phyloP scores from a whole-genome alignment of 2,888 invertebrate genomes.

The Phragmatobia fuliginosa region DNA sequence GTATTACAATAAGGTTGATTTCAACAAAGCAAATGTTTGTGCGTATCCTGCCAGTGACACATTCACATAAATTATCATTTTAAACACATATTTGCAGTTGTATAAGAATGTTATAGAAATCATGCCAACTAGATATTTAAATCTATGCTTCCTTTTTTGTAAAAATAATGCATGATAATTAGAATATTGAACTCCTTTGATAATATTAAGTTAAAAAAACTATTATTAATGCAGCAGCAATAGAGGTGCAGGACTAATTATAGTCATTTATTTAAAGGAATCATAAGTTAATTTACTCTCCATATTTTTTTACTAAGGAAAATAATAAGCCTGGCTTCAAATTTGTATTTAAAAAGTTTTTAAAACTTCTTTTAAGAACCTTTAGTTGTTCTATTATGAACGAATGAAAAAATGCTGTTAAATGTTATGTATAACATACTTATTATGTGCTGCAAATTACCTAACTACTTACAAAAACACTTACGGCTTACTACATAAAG shows the following conservation, averaged over 20 bases:
- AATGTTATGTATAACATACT: too few species aligned
- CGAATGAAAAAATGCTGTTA: too few species aligned
- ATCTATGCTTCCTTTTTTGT: not conserved
- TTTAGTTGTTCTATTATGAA: too few species aligned
- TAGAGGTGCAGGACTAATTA: too few species aligned
- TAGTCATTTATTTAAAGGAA: not conserved
- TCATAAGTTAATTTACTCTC: not conserved
- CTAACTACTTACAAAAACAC: too few species aligned
- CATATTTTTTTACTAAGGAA: not conserved
- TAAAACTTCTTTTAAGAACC: too few species aligned
- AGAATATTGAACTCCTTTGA: not conserved
- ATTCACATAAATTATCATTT: slow-evolving; percentile 73
- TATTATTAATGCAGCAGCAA: too few species aligned
- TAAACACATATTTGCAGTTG: slow-evolving; percentile 60
- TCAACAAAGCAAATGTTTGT: slow-evolving; percentile 56
- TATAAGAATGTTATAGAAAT: slow-evolving; percentile 17
- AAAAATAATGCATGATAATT: not conserved
- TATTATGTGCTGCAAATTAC: too few species aligned
- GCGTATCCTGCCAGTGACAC: slow-evolving; percentile 56
- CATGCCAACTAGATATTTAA: not conserved
- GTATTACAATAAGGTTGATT: slow-evolving; percentile 22
- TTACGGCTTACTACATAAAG: not conserved
- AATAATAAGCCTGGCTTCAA: too few species aligned
- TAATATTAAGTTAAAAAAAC: not conserved
- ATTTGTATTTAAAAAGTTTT: too few species aligned